Evolutionary conservation across 2,888 invertebrate species (phyloP).

Genomic region (Callimorpha dominula): DNA sequence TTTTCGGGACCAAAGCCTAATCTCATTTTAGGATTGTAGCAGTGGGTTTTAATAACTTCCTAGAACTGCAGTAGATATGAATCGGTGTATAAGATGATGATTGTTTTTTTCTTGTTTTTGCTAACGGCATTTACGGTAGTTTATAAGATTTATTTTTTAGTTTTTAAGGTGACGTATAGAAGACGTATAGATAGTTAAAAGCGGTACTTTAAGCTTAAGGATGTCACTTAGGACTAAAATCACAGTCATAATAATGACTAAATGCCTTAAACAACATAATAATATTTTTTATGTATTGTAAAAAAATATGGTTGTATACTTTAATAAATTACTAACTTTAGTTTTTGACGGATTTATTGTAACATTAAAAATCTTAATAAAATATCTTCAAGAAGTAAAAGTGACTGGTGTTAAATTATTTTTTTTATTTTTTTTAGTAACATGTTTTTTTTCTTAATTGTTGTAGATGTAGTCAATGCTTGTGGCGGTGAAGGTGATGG

Average conservation of each 20-base stretch:
- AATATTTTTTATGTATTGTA: background rate
- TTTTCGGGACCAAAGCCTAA: constrained; percentile 54
- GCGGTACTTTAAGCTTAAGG: background rate
- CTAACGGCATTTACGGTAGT: constrained; percentile 24
- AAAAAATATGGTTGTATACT: background rate
- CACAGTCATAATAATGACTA: background rate
- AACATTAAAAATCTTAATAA: background rate
- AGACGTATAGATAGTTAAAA: background rate
- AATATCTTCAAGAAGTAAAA: background rate
- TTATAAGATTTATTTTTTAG: constrained; percentile 25
- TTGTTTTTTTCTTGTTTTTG: constrained; percentile 11
- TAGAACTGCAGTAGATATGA: constrained; percentile 27
- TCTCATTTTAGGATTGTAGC: constrained; percentile 59
- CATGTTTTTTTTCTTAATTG: constrained; percentile 83
- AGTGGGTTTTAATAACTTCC: constrained; percentile 44
- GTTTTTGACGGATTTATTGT: background rate
- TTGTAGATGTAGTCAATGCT: constrained; percentile 96
- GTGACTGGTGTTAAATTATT: background rate
- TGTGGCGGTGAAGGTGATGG: constrained; percentile 94
- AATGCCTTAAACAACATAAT: background rate
- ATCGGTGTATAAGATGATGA: constrained; percentile 21
- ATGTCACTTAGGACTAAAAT: background rate
- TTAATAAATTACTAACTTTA: constrained; percentile 2
- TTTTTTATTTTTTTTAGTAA: constrained; percentile 48
- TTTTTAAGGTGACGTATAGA: constrained; percentile 14